These are phyloP conservation scores for Clupea harengus DNA, from an alignment of 2,113 vertebrate genomes.

Conservation along the genomic window DNA sequence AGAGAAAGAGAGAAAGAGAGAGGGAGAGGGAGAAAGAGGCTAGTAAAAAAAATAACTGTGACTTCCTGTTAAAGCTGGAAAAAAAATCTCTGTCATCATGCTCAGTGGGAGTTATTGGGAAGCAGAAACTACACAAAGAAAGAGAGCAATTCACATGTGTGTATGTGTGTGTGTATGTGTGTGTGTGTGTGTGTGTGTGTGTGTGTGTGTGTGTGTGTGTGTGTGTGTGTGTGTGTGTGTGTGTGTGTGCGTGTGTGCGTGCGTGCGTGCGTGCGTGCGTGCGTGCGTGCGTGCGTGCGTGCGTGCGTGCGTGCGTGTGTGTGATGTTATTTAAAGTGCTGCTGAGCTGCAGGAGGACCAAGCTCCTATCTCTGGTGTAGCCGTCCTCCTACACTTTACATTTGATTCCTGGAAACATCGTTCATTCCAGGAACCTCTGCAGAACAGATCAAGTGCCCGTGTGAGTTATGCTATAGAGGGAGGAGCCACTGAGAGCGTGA, in stretches of 20 bases:
- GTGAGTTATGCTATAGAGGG: neutral
- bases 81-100: too few relatives aligned
- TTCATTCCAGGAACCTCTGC: conserved; percentile 9
- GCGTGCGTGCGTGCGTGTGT: neutral
- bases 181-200: neutral
- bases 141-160: neutral
- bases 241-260: neutral
- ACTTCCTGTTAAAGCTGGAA: too few relatives aligned
- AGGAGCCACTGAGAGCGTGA: neutral
- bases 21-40: neutral
- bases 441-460: conserved; percentile 1
- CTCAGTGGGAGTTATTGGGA: too few relatives aligned
- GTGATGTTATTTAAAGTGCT: neutral
- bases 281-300: neutral
- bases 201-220: neutral
- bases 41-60: neutral
- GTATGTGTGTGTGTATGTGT: neutral
- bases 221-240: neutral
- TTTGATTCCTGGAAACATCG: neutral
- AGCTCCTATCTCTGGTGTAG: neutral
- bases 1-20: conserved; percentile 20
- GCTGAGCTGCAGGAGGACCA: neutral
- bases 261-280: neutral
- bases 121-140: too few relatives aligned
- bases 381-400: neutral